These are phyloP conservation scores for Campodea augens DNA, from an alignment of 1,140 invertebrate species.

Conservation along the genomic window DNA sequence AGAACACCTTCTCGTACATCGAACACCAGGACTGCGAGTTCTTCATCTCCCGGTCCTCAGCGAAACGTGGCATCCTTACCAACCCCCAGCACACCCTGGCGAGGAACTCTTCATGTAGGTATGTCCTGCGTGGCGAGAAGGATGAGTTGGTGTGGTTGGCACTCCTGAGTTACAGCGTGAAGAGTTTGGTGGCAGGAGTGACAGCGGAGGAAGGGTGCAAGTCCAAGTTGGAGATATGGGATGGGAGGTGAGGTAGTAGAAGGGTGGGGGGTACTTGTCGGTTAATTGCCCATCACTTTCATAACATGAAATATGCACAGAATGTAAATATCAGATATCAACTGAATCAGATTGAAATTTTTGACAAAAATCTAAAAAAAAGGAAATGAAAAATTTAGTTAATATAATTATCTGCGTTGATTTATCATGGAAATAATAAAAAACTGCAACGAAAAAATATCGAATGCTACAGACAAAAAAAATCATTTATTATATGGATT, in stretches of 20 bases:
- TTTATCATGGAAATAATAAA: no score
- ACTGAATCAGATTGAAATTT: no score
- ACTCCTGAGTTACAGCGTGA: constrained; percentile 65
- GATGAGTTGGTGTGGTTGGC: constrained; percentile 51
- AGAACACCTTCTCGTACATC: neutral
- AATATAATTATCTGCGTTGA: no score
- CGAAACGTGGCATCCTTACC: constrained; percentile 41
- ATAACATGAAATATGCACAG: no score
- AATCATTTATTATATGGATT: no score
- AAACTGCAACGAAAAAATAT: no score
- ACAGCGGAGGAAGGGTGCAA: constrained; percentile 45
- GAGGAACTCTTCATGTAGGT: constrained; percentile 67
- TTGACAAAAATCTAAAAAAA: no score
- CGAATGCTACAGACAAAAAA: no score
- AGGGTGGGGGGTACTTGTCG: no score
- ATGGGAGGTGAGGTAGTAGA: constrained; percentile 29
- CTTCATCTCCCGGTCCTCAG: constrained; percentile 54
- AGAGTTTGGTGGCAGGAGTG: constrained; percentile 15
- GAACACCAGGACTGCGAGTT: constrained; percentile 42
- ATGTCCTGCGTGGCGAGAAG: constrained; percentile 43
- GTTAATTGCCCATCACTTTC: no score
- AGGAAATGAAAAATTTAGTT: no score
- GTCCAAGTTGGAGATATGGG: constrained; percentile 61
- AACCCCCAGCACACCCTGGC: constrained; percentile 62
- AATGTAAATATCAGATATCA: no score